phyloP scores from a whole-genome alignment of 2,797 vertebrate genomes.

The Gadopsis marmoratus region DNA sequence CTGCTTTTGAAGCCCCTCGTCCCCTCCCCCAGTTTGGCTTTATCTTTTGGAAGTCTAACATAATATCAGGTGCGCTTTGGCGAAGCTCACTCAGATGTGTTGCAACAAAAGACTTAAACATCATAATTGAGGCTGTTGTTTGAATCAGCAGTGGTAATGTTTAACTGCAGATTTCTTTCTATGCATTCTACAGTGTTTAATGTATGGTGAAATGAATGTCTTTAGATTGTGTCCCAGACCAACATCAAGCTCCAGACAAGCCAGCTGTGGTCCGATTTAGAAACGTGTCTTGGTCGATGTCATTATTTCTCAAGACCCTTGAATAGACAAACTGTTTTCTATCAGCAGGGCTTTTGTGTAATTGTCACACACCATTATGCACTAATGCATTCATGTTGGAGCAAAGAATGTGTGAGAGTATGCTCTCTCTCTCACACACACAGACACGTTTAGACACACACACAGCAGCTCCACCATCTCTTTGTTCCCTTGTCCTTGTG shows the following conservation, averaged over 20 bases:
- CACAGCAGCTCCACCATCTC: slow-evolving; percentile 77
- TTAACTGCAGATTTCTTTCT: slow-evolving; percentile 8
- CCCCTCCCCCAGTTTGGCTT: slow-evolving; percentile 63
- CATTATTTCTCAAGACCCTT: slow-evolving; percentile 63
- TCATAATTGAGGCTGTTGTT: slow-evolving; percentile 31
- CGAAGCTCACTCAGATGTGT: slow-evolving; percentile 49
- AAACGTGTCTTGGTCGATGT: slow-evolving; percentile 52
- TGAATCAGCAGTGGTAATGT: not conserved
- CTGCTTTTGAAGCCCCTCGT: slow-evolving; percentile 54
- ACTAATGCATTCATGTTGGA: slow-evolving; percentile 66
- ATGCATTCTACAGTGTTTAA: slow-evolving; percentile 1
- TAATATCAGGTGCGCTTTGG: slow-evolving; percentile 58
- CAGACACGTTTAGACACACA: slow-evolving; percentile 44
- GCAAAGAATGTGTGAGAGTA: slow-evolving; percentile 48
- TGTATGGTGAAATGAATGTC: slow-evolving; percentile 34
- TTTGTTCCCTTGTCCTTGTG: slow-evolving; percentile 85
- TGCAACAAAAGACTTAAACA: slow-evolving; percentile 42
- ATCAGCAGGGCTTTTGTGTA: slow-evolving; percentile 69
- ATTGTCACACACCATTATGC: slow-evolving; percentile 70
- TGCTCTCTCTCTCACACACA: slow-evolving; percentile 11
- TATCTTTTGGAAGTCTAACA: slow-evolving; percentile 62
- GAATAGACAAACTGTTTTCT: slow-evolving; percentile 62
- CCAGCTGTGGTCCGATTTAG: slow-evolving; percentile 47
- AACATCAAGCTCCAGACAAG: slow-evolving; percentile 18
- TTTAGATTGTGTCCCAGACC: slow-evolving; percentile 22